phyloP scores from a whole-genome alignment of 2,888 invertebrate genomes.

The Epinotia brunnichana region DNA sequence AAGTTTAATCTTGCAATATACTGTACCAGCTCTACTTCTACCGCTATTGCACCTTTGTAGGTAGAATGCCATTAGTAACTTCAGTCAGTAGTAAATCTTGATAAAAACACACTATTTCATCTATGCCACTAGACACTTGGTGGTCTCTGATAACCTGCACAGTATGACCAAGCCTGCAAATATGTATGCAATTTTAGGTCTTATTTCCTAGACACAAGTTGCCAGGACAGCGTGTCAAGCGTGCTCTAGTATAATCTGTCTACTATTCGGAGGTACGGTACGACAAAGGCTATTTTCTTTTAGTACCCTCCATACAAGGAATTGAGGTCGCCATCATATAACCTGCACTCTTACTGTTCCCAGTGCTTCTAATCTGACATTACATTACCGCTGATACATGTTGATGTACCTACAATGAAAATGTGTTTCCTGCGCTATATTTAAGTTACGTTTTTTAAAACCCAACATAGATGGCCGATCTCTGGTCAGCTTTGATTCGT shows the following conservation, averaged over 20 bases:
- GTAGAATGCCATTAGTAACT: background rate
- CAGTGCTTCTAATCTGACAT: conserved; percentile 13
- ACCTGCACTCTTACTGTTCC: conserved; percentile 7
- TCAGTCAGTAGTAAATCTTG: background rate
- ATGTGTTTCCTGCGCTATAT: background rate
- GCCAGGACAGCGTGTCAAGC: background rate
- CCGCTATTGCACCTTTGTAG: background rate
- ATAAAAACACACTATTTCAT: conserved; percentile 15
- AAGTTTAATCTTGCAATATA: conserved; percentile 1
- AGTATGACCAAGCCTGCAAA: background rate
- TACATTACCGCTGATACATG: conserved; percentile 7
- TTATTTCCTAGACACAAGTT: background rate
- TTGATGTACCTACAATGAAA: conserved; percentile 6
- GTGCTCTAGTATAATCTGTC: conserved; percentile 7
- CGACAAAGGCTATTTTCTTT: conserved; percentile 29
- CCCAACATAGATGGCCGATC: background rate
- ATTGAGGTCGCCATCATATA: conserved; percentile 22
- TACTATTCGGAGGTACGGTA: conserved; percentile 3
- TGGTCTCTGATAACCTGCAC: background rate
- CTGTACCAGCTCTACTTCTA: background rate
- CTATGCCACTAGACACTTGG: background rate
- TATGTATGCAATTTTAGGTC: background rate
- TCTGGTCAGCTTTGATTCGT: background rate
- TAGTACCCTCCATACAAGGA: conserved; percentile 25
- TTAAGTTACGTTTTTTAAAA: background rate